Evolutionary conservation across 2,113 vertebrate species (phyloP).

Genomic region (Egretta garzetta): DNA sequence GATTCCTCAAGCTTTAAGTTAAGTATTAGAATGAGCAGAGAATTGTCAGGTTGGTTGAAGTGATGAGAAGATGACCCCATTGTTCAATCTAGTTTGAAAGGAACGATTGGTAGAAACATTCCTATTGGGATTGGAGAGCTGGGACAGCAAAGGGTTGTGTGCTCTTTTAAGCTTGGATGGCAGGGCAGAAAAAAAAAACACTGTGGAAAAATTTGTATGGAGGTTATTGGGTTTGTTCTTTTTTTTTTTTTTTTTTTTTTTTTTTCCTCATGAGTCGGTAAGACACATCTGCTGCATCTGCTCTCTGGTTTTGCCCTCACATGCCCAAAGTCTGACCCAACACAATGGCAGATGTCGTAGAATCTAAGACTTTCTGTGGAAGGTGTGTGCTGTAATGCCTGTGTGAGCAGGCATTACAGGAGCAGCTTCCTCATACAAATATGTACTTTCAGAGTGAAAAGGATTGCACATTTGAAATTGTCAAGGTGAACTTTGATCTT

Average conservation of each 20-base stretch:
- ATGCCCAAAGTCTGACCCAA: not conserved
- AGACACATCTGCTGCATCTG: not conserved
- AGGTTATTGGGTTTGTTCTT: not conserved
- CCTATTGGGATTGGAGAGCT: not conserved
- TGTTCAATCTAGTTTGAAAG: not conserved
- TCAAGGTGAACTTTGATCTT: not conserved
- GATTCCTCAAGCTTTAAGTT: not conserved
- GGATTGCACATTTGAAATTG: not conserved
- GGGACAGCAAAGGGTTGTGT: not conserved
- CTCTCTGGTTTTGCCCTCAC: not conserved
- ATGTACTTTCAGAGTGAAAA: not conserved
- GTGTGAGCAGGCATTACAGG: not conserved
- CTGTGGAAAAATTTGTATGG: not conserved
- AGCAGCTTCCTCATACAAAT: not conserved
- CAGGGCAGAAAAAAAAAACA: not conserved
- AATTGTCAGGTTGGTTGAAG: not conserved
- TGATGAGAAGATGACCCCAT: not conserved
- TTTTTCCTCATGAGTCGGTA: not conserved
- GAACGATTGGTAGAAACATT: not conserved
- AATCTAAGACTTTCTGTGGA: not conserved
- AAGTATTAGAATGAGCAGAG: not conserved
- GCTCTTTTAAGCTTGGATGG: not conserved
- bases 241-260: not conserved
- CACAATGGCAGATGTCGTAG: rapidly evolving
- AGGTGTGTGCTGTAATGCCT: not conserved